These are phyloP conservation scores for Hermetia illucens DNA, from an alignment of 1,140 invertebrate genomes.

Conservation along the genomic window DNA sequence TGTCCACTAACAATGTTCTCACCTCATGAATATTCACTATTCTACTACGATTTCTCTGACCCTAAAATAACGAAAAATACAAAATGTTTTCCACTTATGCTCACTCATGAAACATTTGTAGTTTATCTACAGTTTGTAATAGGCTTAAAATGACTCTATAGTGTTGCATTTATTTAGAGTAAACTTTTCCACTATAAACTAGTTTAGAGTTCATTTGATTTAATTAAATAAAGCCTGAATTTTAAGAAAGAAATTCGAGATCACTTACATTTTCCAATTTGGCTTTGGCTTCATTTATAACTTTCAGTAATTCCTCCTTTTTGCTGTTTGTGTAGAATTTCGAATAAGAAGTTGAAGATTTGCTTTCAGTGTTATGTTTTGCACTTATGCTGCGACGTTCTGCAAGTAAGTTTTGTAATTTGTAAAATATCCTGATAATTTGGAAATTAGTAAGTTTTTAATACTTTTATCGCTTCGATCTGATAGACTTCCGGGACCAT, in stretches of 20 bases:
- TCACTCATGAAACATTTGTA: too few species aligned
- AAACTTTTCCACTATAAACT: too few species aligned
- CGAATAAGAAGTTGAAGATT: constrained; percentile 34
- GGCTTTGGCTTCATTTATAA: constrained; percentile 74
- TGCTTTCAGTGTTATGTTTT: constrained; percentile 28
- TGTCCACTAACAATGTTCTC: background rate
- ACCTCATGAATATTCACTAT: constrained; percentile 3
- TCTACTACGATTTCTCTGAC: background rate
- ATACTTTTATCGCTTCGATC: constrained; percentile 31
- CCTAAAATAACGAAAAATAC: too few species aligned
- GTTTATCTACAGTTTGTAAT: too few species aligned
- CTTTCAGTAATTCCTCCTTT: constrained; percentile 66
- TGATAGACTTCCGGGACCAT: constrained; percentile 22
- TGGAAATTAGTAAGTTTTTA: background rate
- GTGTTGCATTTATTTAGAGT: too few species aligned
- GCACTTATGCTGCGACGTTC: constrained; percentile 30
- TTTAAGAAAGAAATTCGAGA: too few species aligned
- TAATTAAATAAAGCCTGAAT: too few species aligned
- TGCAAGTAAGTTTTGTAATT: constrained; percentile 7
- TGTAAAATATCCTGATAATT: background rate
- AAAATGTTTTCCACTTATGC: too few species aligned
- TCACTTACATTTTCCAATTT: constrained; percentile 80
- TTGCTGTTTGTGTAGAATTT: constrained; percentile 48
- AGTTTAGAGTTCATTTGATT: too few species aligned
- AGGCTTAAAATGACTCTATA: too few species aligned